A percentile compares a stretch with the other conserved stretches of the same genome.
Conservation (phyloP, 2,113 vertebrate species). For the Marcusenius ussheri region DNA sequence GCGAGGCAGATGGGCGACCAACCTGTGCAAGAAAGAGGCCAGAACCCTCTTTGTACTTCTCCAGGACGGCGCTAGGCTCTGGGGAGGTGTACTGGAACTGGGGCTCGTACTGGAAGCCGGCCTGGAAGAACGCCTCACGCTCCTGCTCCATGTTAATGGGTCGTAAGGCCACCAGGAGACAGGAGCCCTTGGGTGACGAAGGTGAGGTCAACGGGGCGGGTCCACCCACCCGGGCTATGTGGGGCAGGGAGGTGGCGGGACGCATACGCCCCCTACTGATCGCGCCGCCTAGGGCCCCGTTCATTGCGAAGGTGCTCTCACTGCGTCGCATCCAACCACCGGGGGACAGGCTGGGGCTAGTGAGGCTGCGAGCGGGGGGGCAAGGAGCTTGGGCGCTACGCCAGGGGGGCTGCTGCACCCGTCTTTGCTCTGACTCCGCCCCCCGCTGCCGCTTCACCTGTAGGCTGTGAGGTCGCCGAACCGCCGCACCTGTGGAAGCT, state of each 20-base stretch:
- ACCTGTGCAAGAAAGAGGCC: conserved; percentile 87
- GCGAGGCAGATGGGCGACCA: conserved; percentile 9
- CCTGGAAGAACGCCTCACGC: conserved; percentile 74
- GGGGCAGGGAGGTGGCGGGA: conserved; percentile 76
- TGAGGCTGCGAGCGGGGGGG: conserved; percentile 53
- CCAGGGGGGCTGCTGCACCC: conserved; percentile 56
- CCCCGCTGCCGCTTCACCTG: conserved; percentile 42
- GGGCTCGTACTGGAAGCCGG: conserved; percentile 78
- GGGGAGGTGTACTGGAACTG: conserved; percentile 85
- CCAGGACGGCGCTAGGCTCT: conserved; percentile 68
- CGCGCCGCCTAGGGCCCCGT: conserved; percentile 32
- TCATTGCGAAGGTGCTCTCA: conserved; percentile 65
- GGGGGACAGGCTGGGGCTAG: conserved; percentile 50
- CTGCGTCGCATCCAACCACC: conserved; percentile 67
- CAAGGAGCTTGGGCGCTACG: conserved; percentile 50
- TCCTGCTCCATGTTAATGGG: conserved; percentile 80
- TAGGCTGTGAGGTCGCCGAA: conserved; percentile 48
- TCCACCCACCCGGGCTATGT: conserved; percentile 60
- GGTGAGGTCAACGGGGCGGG: conserved; percentile 20
- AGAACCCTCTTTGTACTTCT: conserved; percentile 80
- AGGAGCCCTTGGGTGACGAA: conserved; percentile 52
- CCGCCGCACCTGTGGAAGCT: conserved; percentile 1
- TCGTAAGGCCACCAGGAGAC: conserved; percentile 79
- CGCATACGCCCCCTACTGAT: conserved; percentile 52
- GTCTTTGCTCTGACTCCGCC: conserved; percentile 33